phyloP scores from a whole-genome alignment of 2,888 invertebrate species.

The Eupithecia tripunctaria region DNA sequence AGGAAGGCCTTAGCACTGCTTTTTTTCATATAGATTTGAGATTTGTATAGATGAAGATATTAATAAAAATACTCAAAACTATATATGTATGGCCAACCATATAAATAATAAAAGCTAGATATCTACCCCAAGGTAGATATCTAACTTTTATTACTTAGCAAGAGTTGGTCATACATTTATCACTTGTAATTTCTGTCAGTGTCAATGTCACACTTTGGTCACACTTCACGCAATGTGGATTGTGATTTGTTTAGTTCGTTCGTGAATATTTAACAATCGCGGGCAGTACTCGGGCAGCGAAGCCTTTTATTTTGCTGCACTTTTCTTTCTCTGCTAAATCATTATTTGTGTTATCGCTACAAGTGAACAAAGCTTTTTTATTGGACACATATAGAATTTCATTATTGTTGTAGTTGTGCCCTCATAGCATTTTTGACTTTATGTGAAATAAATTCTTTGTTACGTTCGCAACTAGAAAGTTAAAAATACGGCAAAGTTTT shows the following conservation, averaged over 20 bases:
- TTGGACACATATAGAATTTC: neutral
- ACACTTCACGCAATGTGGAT: neutral
- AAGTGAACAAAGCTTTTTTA: neutral
- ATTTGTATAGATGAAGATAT: too few species aligned
- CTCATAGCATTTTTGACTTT: neutral
- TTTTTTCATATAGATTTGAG: too few species aligned
- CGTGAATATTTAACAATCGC: conserved; percentile 6
- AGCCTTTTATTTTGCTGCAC: conserved; percentile 29
- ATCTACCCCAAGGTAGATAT: too few species aligned
- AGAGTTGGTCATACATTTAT: neutral
- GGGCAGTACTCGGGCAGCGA: conserved; percentile 2
- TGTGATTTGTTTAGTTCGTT: neutral
- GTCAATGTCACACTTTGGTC: neutral
- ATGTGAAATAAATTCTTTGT: conserved; percentile 42
- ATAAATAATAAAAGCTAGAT: too few species aligned
- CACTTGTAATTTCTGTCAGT: neutral
- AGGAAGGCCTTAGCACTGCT: too few species aligned
- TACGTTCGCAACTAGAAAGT: conserved; percentile 37
- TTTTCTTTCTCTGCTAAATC: conserved; percentile 22
- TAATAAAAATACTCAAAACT: too few species aligned
- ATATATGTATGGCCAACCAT: too few species aligned
- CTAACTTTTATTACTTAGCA: neutral
- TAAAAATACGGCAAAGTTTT: conserved; percentile 19
- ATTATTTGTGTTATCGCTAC: conserved; percentile 11
- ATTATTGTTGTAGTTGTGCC: neutral